Conservation (phyloP, 2,113 vertebrate genomes). For the Cyanocitta stelleri region DNA sequence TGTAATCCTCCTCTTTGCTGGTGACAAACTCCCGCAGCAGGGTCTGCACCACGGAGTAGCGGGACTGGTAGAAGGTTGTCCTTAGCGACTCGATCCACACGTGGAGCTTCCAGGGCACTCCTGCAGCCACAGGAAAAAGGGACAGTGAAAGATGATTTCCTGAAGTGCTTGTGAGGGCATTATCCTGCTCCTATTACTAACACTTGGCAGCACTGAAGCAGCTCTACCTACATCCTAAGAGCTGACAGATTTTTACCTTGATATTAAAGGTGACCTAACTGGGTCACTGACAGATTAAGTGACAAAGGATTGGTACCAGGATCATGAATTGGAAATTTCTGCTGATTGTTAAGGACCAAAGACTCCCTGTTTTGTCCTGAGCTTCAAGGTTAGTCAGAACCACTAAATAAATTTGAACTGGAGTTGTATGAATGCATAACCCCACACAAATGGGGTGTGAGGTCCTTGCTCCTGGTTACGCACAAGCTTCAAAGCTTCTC, state of each 20-base stretch:
- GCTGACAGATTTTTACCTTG: not conserved
- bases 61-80: conserved; percentile 87
- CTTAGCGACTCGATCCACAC: conserved; percentile 93
- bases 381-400: not conserved
- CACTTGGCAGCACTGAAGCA: not conserved
- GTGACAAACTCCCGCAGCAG: conserved; percentile 89
- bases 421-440: not conserved
- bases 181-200: not conserved
- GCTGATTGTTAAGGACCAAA: not conserved
- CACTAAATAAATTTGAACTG: not conserved
- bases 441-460: not conserved
- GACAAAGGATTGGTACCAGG: not conserved
- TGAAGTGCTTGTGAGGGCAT: not conserved
- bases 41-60: conserved; percentile 82
- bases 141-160: not conserved
- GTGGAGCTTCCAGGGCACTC: conserved; percentile 94
- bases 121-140: conserved; percentile 57
- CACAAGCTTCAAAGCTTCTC: not conserved
- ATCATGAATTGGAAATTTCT: not conserved
- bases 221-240: too few species aligned
- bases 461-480: not conserved
- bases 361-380: not conserved
- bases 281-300: not conserved
- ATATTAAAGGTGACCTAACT: not conserved
- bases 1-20: conserved; percentile 92